These are phyloP conservation scores for Aphelinus certus DNA, from an alignment of 1,140 invertebrate species.

Conservation along the genomic window DNA sequence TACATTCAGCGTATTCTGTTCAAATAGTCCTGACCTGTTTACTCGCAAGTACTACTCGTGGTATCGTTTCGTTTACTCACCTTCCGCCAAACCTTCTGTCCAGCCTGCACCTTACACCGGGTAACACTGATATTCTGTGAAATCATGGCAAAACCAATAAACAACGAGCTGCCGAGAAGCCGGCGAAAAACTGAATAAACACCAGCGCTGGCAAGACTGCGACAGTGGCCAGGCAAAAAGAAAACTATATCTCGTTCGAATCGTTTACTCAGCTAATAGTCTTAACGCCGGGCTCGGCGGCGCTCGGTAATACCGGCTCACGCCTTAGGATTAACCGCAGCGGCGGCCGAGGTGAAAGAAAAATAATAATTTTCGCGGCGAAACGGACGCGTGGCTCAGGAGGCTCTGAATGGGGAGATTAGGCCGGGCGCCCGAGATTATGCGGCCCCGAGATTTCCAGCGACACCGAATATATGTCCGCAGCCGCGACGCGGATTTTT, in stretches of 20 bases:
- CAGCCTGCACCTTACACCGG: too few species aligned
- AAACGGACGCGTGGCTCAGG: conserved; percentile 32
- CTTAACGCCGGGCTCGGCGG: conserved; percentile 34
- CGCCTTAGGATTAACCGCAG: conserved; percentile 28
- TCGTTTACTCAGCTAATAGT: conserved; percentile 45
- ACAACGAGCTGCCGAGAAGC: too few species aligned
- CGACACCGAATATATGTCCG: background rate
- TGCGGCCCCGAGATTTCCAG: conserved; percentile 9
- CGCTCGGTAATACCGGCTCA: conserved; percentile 19
- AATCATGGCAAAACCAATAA: too few species aligned
- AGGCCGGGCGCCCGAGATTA: conserved; percentile 31
- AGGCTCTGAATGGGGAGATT: conserved; percentile 16
- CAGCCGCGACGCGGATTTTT: conserved; percentile 14
- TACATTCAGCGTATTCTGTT: too few species aligned
- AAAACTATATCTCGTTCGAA: conserved; percentile 45
- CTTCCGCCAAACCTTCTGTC: too few species aligned
- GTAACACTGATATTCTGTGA: too few species aligned
- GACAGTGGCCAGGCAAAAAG: conserved; percentile 38
- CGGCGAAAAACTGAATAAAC: too few species aligned
- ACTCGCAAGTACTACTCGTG: too few species aligned
- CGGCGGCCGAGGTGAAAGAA: conserved; percentile 31
- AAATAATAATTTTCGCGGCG: conserved; percentile 39
- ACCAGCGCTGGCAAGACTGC: too few species aligned
- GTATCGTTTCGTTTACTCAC: too few species aligned
- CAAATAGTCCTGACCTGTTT: too few species aligned